Conservation (phyloP, 1,140 invertebrate genomes). For the Hesperophylax magnus region DNA sequence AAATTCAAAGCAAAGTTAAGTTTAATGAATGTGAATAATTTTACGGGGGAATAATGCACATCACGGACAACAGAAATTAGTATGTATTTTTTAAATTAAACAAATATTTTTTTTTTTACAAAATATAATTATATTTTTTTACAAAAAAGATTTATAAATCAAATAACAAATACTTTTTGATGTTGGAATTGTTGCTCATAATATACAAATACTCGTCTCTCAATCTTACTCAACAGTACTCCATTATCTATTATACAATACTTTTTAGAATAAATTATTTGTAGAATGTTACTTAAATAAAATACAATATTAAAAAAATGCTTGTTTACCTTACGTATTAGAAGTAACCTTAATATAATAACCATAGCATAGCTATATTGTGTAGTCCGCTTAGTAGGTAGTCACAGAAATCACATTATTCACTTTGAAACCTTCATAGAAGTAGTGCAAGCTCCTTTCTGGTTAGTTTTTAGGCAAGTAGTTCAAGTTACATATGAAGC, state of each 20-base stretch:
- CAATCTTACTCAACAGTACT: not conserved
- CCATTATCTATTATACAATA: constrained; percentile 1
- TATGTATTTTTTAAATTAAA: too few relatives aligned
- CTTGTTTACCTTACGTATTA: not conserved
- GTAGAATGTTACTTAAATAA: constrained; percentile 20
- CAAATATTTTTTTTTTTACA: too few relatives aligned
- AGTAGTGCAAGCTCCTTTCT: not conserved
- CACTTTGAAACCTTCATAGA: not conserved
- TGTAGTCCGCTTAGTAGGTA: constrained; percentile 3
- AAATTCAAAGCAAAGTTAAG: too few relatives aligned
- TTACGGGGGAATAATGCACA: too few relatives aligned
- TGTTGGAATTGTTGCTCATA: constrained; percentile 2
- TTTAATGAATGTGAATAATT: too few relatives aligned
- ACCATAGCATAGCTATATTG: not conserved
- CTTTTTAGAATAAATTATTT: constrained; percentile 30
- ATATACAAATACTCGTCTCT: constrained; percentile 6
- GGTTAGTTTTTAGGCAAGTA: not conserved
- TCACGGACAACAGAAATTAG: too few relatives aligned
- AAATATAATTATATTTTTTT: not conserved
- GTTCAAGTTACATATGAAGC: constrained; percentile 44
- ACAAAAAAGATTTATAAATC: constrained; percentile 22
- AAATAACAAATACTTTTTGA: constrained; percentile 22
- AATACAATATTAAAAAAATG: constrained; percentile 30
- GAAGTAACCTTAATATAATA: not conserved
- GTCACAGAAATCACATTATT: constrained; percentile 10